These are phyloP conservation scores for Dendropsophus ebraccatus DNA, from an alignment of 2,113 vertebrate genomes.

Conservation along the genomic window DNA sequence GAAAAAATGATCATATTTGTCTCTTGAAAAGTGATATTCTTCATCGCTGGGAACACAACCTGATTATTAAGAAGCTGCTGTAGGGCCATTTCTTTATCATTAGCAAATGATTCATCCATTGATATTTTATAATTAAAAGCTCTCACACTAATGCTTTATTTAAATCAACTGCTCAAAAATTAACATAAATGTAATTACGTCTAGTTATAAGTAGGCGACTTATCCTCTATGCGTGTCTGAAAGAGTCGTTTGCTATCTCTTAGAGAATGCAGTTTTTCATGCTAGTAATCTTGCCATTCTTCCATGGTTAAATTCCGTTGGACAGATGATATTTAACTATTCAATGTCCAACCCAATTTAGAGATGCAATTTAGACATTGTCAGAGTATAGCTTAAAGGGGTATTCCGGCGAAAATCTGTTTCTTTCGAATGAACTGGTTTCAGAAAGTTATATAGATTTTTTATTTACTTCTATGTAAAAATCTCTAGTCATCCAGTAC, in stretches of 20 bases:
- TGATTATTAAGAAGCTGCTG: constrained; percentile 55
- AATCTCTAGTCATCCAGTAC: no score
- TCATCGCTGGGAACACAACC: constrained; percentile 45
- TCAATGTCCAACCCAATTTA: neutral
- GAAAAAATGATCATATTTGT: constrained; percentile 46
- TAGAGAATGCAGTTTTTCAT: constrained; percentile 14
- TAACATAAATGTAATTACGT: constrained; percentile 58
- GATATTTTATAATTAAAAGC: constrained; percentile 59
- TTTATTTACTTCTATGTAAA: no score
- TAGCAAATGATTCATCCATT: constrained; percentile 58
- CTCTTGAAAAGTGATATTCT: constrained; percentile 51
- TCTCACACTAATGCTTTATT: constrained; percentile 60
- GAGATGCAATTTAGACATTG: no score
- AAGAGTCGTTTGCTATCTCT: constrained; percentile 2
- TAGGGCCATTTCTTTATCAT: constrained; percentile 56
- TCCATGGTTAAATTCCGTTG: constrained; percentile 14
- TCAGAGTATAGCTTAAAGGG: no score
- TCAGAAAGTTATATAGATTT: no score
- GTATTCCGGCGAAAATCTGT: no score
- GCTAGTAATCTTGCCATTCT: constrained; percentile 4
- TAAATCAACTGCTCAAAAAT: constrained; percentile 56
- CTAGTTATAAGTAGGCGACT: constrained; percentile 36
- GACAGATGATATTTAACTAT: neutral
- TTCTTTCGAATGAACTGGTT: no score
- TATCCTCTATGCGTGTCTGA: constrained; percentile 32